Conservation (phyloP, 2,113 vertebrate genomes). For the Burhinus bistriatus region DNA sequence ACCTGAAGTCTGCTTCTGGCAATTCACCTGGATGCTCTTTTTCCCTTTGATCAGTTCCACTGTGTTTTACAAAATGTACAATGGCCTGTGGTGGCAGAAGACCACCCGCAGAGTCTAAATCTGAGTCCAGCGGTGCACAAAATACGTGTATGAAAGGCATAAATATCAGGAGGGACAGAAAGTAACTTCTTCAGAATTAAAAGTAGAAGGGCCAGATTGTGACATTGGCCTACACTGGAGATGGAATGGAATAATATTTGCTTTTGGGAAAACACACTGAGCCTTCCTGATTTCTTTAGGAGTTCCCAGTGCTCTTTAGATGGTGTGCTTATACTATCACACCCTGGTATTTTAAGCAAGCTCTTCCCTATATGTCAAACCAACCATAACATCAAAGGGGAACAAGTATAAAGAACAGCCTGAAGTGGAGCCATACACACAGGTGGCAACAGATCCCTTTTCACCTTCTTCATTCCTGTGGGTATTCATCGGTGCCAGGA, state of each 20-base stretch:
- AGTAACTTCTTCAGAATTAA: conserved; percentile 1
- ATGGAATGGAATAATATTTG: not conserved
- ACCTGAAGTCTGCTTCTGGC: conserved; percentile 34
- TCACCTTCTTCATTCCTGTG: not conserved
- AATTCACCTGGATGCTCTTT: conserved; percentile 40
- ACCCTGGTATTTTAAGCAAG: not conserved
- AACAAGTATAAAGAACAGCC: conserved; percentile 18
- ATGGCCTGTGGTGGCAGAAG: not conserved
- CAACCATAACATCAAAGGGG: conserved; percentile 13
- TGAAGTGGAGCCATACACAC: not conserved
- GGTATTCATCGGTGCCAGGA: not conserved
- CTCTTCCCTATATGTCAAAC: not conserved
- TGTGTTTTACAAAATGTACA: conserved; percentile 37
- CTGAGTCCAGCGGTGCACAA: not conserved
- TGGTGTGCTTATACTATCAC: not conserved
- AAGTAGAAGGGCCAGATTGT: not conserved
- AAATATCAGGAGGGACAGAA: not conserved
- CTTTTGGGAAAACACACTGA: not conserved
- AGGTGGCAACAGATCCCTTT: not conserved
- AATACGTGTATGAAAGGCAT: not conserved
- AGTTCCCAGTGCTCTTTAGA: not conserved
- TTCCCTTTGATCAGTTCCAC: conserved; percentile 45
- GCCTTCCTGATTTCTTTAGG: not conserved
- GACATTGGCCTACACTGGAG: not conserved
- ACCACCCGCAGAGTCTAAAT: conserved; percentile 14